These are phyloP conservation scores for Spicauda simplicius DNA, from an alignment of 2,888 invertebrate genomes.

Conservation along the genomic window DNA sequence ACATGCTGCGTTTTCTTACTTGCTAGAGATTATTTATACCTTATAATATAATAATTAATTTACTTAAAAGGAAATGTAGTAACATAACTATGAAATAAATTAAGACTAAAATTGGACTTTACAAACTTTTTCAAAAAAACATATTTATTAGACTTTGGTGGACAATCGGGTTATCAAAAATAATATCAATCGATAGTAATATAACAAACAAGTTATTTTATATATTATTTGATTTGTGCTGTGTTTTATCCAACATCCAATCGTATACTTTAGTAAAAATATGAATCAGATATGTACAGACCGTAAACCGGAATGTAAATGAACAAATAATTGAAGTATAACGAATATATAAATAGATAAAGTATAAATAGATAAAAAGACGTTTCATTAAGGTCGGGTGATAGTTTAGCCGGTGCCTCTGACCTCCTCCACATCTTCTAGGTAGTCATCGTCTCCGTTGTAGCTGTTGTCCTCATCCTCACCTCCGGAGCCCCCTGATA, in stretches of 20 bases:
- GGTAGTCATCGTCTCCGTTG: background rate
- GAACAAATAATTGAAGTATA: background rate
- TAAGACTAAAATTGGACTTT: too few relatives aligned
- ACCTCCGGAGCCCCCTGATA: slow-evolving; percentile 5
- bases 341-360: background rate
- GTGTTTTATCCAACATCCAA: background rate
- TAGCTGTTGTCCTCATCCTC: background rate
- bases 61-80: too few relatives aligned
- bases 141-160: too few relatives aligned
- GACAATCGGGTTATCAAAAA: too few relatives aligned
- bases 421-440: background rate
- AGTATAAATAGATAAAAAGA: background rate
- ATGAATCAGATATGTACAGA: background rate
- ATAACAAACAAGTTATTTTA: too few relatives aligned
- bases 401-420: slow-evolving; percentile 6
- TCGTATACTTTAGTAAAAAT: background rate
- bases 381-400: background rate
- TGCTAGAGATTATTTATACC: too few relatives aligned
- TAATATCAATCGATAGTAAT: too few relatives aligned
- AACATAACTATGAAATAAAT: too few relatives aligned
- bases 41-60: too few relatives aligned
- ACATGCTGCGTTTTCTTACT: too few relatives aligned
- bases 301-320: background rate
- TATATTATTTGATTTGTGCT: too few relatives aligned
- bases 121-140: too few relatives aligned